Evolutionary conservation across 2,113 vertebrate genomes (phyloP), one percentile per base, ranked within the genome.

Genomic region (Abramis brama): DNA sequence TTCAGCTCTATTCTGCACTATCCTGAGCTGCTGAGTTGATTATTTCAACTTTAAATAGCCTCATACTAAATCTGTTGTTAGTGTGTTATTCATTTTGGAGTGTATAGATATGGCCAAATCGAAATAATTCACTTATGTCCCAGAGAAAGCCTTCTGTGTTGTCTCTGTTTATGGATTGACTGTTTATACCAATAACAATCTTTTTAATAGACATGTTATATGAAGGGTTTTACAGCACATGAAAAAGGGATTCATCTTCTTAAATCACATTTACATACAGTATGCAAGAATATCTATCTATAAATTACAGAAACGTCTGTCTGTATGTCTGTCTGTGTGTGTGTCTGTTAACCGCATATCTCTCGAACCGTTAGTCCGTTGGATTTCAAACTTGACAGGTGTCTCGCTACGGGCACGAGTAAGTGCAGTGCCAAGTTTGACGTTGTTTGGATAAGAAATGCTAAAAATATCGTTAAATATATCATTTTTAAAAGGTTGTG

Each of bases 1-100:
- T 50, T 50, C 39, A 82, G 79, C 79, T 68, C n/a, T 47, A 39
- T 45, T 45, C 59, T 81, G 60, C 15, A 17, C 45, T 82, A 23
- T n/a, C 27, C 43, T 36, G 27, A 82, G 62, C 62, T 36, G 62
- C 43, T 33, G 43, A 68, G 60, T 30, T 52, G 5, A 68, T 12
- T 45, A 50, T 43, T 64, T 60, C 15, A 23, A 55, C 74, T 78
- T 68, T 27, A 55, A 33, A 3, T 43, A 39, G 5, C 57, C 57
- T 81, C 10, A 71, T 47, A 30, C 23, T 83, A 78, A 52, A 50
- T 43, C 6, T 39, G 43, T 30, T 30, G 64, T 57, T 57, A 21
- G 15, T 73, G 23, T 30, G 13, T 27, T 23, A 57, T 55, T 60
- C 4, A 8, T 21, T 33, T 62, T 45, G 13, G 47, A 59, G 60